Conservation (phyloP, 2,113 vertebrate species). For the Chionomys nivalis region DNA sequence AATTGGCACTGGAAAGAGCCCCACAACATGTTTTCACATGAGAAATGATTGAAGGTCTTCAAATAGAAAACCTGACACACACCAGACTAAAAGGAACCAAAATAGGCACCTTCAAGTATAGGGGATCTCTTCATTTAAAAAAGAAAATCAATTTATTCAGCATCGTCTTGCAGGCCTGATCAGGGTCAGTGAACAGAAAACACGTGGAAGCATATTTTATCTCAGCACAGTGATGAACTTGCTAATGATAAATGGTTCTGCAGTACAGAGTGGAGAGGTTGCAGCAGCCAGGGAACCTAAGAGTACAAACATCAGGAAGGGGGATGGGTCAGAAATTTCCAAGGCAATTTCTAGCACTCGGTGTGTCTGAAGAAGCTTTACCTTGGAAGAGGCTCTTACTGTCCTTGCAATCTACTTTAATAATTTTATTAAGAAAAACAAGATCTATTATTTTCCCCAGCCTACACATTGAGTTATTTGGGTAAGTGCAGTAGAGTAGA, state of each 20-base stretch:
- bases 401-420: background rate
- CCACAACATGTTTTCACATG: background rate
- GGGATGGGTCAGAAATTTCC: background rate
- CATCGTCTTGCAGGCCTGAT: background rate
- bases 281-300: background rate
- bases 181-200: background rate
- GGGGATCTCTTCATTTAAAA: background rate
- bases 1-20: background rate
- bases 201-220: background rate
- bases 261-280: background rate
- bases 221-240: background rate
- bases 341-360: background rate
- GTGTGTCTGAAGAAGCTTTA: background rate
- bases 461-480: background rate
- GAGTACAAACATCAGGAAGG: background rate
- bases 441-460: background rate
- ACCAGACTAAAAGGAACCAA: background rate
- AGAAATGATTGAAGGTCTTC: background rate
- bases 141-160: constrained; percentile 10
- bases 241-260: background rate
- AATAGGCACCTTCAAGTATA: background rate
- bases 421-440: constrained; percentile 22
- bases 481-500: background rate
- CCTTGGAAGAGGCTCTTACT: background rate
- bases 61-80: background rate